Evolutionary conservation across 2,113 vertebrate species (phyloP).

Genomic region (Bagarius yarrelli): DNA sequence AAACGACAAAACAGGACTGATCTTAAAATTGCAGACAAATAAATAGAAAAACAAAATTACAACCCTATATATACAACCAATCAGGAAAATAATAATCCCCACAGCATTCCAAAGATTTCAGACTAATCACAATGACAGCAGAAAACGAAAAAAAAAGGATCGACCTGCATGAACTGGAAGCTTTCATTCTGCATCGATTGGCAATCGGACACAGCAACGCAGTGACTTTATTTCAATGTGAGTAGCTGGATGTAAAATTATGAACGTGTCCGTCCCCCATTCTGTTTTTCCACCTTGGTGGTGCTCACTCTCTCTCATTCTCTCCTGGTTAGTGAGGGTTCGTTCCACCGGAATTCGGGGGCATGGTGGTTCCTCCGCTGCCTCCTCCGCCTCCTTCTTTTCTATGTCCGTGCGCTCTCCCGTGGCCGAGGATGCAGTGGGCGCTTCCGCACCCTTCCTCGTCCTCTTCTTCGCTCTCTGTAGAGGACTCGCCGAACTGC

Average conservation of each 20-base stretch:
- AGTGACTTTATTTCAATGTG: constrained; percentile 56
- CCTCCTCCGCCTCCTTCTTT: constrained; percentile 50
- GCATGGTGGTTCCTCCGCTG: constrained; percentile 63
- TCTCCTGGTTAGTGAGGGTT: constrained; percentile 56
- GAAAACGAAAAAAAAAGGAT: background rate
- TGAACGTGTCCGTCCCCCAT: constrained; percentile 39
- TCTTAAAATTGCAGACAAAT: constrained; percentile 50
- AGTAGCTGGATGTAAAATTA: constrained; percentile 56
- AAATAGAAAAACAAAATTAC: constrained; percentile 57
- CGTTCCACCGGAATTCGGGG: constrained; percentile 67
- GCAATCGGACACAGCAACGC: constrained; percentile 39
- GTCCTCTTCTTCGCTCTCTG: constrained; percentile 86
- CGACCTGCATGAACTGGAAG: constrained; percentile 19
- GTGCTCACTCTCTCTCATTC: constrained; percentile 11
- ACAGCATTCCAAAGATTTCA: constrained; percentile 23
- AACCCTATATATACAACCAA: constrained; percentile 51
- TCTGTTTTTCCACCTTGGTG: constrained; percentile 31
- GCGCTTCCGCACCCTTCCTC: constrained; percentile 86
- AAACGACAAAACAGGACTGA: constrained; percentile 28
- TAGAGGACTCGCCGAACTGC: constrained; percentile 87
- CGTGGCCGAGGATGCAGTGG: constrained; percentile 87
- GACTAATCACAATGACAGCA: constrained; percentile 3
- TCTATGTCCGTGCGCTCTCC: constrained; percentile 72
- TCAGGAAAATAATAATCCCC: background rate
- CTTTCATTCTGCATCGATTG: constrained; percentile 13